Evolutionary conservation across 53 echinoderm and acorn worm species (phyloP).

Genomic region (Actinopyga echinites): DNA sequence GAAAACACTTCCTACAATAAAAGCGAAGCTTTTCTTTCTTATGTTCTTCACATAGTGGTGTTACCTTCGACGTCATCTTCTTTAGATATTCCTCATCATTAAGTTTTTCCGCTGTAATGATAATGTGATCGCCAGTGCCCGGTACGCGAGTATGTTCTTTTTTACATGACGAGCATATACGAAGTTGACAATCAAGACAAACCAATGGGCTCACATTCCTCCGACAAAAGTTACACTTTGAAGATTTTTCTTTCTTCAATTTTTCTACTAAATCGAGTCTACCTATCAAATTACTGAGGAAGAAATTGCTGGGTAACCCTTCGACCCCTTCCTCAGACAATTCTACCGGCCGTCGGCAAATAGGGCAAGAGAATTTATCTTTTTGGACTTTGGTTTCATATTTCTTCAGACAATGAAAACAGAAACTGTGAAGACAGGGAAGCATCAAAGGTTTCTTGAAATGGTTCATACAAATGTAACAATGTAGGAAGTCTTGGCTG

Average conservation of each 20-base stretch:
- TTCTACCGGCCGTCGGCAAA: not conserved
- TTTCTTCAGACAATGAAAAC: conserved; percentile 7
- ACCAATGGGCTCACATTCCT: not conserved
- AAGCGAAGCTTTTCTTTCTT: not conserved
- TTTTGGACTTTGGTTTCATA: not conserved
- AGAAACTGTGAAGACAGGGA: not conserved
- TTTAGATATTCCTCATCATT: not conserved
- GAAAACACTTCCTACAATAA: not conserved
- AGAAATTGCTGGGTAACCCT: not conserved
- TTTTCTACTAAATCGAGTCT: not conserved
- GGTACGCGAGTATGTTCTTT: not conserved
- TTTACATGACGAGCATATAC: not conserved
- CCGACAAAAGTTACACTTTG: not conserved
- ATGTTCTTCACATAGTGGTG: conserved; percentile 8
- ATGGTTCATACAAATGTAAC: conserved; percentile 10
- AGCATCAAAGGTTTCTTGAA: not conserved
- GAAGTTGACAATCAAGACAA: not conserved
- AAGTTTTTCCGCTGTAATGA: not conserved
- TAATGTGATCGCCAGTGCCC: not conserved
- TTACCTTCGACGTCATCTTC: not conserved
- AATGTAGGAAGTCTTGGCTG: not conserved
- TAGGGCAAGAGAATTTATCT: not conserved
- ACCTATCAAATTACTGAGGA: not conserved
- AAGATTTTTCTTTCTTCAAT: not conserved
- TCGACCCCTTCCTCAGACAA: not conserved